Conservation (phyloP, 2,113 vertebrate species). For the Morone saxatilis region DNA sequence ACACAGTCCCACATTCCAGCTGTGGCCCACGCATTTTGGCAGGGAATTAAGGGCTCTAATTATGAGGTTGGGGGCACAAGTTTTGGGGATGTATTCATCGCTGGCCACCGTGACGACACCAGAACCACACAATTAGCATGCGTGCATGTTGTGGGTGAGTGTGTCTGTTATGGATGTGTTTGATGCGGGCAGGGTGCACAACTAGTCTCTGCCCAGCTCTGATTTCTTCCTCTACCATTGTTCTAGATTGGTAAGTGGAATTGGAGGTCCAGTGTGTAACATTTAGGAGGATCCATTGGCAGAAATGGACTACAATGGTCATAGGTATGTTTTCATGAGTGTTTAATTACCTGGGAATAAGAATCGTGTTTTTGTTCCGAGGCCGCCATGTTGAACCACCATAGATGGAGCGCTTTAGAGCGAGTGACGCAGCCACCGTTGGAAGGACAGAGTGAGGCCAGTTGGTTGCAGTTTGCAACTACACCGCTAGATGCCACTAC, state of each 20-base stretch:
- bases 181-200: conserved; percentile 9
- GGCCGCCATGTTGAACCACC: too few species aligned
- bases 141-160: conserved; percentile 36
- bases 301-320: too few species aligned
- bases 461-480: too few species aligned
- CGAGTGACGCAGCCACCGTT: too few species aligned
- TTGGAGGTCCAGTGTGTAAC: too few species aligned
- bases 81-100: conserved; percentile 34
- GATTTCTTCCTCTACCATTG: neutral
- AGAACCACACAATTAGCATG: conserved; percentile 64
- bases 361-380: too few species aligned
- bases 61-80: conserved; percentile 41
- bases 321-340: too few species aligned
- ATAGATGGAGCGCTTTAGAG: too few species aligned
- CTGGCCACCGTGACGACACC: conserved; percentile 23
- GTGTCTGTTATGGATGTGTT: conserved; percentile 26
- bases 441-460: too few species aligned
- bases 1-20: conserved; percentile 63
- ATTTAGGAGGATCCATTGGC: too few species aligned
- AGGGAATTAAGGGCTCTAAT: conserved; percentile 39
- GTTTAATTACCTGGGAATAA: too few species aligned
- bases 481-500: too few species aligned
- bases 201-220: neutral
- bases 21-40: conserved; percentile 57
- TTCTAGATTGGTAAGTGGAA: neutral